Evolutionary conservation across 1,140 invertebrate genomes (phyloP).

Genomic region (Thalassaphorura encarpata): DNA sequence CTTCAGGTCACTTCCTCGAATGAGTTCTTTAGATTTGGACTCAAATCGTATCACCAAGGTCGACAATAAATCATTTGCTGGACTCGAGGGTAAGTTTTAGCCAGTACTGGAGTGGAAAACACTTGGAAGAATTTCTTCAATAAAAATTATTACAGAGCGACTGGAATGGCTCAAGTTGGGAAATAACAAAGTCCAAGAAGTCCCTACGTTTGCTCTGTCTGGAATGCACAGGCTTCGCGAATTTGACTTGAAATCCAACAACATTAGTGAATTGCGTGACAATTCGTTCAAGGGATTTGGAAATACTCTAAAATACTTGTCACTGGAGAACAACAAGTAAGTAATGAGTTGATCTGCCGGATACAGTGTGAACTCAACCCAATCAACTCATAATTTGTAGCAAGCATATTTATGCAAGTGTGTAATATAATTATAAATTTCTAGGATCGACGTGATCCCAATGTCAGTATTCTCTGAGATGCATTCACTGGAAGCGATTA

Average conservation of each 20-base stretch:
- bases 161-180: conserved; percentile 76
- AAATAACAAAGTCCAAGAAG: conserved; percentile 69
- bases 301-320: conserved; percentile 81
- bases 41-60: conserved; percentile 69
- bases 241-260: conserved; percentile 74
- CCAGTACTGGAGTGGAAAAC: no score
- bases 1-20: conserved; percentile 61
- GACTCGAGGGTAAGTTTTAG: conserved; percentile 75
- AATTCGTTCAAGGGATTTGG: conserved; percentile 81
- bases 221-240: conserved; percentile 72
- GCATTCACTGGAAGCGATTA: conserved; percentile 76
- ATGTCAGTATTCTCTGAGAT: conserved; percentile 70
- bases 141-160: conserved; percentile 57
- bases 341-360: conserved; percentile 30
- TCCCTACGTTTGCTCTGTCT: conserved; percentile 68
- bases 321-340: conserved; percentile 85
- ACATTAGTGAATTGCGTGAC: conserved; percentile 66
- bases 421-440: no score
- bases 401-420: no score
- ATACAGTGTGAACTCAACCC: background rate
- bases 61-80: conserved; percentile 69
- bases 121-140: no score
- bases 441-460: conserved; percentile 64
- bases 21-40: conserved; percentile 76
- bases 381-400: background rate